Evolutionary conservation across 2,113 vertebrate species (phyloP), one percentile per base, ranked within the genome.

Genomic region (Brienomyrus longianalis): DNA sequence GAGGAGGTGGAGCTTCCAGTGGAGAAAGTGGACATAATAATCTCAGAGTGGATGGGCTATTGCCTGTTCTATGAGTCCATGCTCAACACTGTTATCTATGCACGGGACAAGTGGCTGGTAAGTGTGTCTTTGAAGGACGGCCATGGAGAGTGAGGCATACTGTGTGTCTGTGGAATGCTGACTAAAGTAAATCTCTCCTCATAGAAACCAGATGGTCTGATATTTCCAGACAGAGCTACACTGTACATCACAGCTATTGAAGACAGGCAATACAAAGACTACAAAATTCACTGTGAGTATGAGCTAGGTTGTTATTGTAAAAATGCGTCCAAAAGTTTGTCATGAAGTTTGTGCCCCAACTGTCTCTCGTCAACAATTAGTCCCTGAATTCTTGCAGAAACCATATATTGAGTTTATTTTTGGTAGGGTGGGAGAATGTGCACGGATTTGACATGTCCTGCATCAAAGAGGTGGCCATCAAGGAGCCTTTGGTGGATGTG

Each of bases 21-120:
- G 90, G 98, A 98, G 0, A 97, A 97, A 45, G 98, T 98, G 3
- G 98, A 98, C 92, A 98, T 98, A 89, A 97, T 98, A 92, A 98
- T 98, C 91, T 98, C 97, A 0, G 97, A 98, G 92, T 98, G 98
- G 98, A 98, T 98, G 98, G 97, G 97, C 23, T 98, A 98, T 92
- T 98, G 98, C 91, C 96, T 98, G 88, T 98, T 98, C 94, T 98
- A 98, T 0, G 97, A 98, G 93, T 98, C 97, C 17, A 98, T 98
- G 97, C 97, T 98, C 74, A 98, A 98, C 90, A 98, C 97, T 0
- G 97, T 98, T 91, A 97, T 98, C 50, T 98, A 98, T 0, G 97
- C 98, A 89, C 93, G 97, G 0, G 97, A 98, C 95, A 98, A 98
- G 88, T 98, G 98, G 98, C 97, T 98, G 97, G 98, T 98, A 2